Conservation (phyloP, 1,140 invertebrate genomes). For the Sitophilus oryzae region DNA sequence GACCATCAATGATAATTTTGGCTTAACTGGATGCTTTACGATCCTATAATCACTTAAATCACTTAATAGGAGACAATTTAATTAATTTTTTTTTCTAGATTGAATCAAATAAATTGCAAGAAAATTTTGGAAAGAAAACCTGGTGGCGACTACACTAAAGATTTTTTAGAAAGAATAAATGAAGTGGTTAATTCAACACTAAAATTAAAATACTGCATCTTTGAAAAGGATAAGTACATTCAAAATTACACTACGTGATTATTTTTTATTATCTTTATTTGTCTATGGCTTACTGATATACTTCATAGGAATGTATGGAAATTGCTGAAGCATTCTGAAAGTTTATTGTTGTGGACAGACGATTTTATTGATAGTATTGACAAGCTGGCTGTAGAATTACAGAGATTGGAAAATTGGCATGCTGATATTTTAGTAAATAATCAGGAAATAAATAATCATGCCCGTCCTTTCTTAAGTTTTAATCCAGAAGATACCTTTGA, state of each 20-base stretch:
- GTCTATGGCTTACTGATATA: too few species aligned
- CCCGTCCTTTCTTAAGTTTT: background rate
- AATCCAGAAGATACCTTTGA: background rate
- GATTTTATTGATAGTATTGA: slow-evolving; percentile 17
- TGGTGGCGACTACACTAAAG: background rate
- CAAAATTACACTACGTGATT: slow-evolving; percentile 24
- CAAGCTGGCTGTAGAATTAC: slow-evolving; percentile 13
- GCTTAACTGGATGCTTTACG: too few species aligned
- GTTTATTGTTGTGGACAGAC: slow-evolving; percentile 18
- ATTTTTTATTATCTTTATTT: slow-evolving; percentile 1
- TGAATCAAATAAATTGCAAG: background rate
- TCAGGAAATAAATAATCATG: too few species aligned
- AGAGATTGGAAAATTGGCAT: too few species aligned
- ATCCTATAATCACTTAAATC: too few species aligned
- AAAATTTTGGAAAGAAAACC: background rate
- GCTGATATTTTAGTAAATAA: too few species aligned
- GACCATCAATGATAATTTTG: too few species aligned
- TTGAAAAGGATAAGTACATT: slow-evolving; percentile 16
- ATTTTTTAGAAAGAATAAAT: slow-evolving; percentile 14
- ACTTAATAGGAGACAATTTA: too few species aligned
- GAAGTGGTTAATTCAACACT: slow-evolving; percentile 16
- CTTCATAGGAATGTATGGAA: slow-evolving; percentile 17
- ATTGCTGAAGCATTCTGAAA: slow-evolving; percentile 12
- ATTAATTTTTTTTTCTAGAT: too few species aligned
- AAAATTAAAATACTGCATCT: slow-evolving; percentile 21